phyloP scores from a whole-genome alignment of 2,888 invertebrate genomes.

The Pomacea canaliculata region DNA sequence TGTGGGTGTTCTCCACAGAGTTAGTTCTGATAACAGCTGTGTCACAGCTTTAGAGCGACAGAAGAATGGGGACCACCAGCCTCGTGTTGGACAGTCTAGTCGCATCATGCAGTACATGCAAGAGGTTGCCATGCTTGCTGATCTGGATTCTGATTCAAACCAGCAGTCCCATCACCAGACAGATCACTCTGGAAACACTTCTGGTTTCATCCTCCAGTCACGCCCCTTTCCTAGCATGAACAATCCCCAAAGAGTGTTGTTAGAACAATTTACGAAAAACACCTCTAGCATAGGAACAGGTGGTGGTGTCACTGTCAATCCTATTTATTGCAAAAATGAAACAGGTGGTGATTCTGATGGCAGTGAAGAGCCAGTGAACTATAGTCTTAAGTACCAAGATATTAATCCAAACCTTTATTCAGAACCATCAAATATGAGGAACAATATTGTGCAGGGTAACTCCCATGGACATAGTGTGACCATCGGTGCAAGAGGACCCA shows the following conservation, averaged over 20 bases:
- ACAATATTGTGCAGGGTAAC: neutral
- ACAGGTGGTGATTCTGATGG: constrained; percentile 29
- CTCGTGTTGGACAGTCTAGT: constrained; percentile 33
- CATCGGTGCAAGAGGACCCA: neutral
- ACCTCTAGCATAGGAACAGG: neutral
- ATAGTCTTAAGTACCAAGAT: constrained; percentile 52
- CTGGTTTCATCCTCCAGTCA: neutral
- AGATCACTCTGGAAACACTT: neutral
- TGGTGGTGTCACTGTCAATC: constrained; percentile 7
- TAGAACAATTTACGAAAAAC: constrained; percentile 11
- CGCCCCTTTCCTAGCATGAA: neutral
- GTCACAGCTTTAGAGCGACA: constrained; percentile 2
- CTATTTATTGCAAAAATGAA: neutral
- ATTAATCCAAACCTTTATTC: constrained; percentile 18
- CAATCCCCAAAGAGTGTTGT: neutral
- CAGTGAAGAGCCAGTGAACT: constrained; percentile 59
- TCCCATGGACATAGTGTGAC: neutral
- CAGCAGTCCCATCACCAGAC: neutral
- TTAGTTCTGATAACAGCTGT: constrained; percentile 22
- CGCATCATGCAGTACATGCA: constrained; percentile 64
- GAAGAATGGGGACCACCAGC: neutral
- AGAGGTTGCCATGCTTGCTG: constrained; percentile 64
- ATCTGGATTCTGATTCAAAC: constrained; percentile 44
- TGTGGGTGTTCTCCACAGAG: constrained; percentile 11
- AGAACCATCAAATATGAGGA: neutral